A percentile compares a stretch with the other conserved stretches of the same genome.
phyloP scores from a whole-genome alignment of 2,888 invertebrate genomes.

The Sinodicranocentrus sp. region DNA sequence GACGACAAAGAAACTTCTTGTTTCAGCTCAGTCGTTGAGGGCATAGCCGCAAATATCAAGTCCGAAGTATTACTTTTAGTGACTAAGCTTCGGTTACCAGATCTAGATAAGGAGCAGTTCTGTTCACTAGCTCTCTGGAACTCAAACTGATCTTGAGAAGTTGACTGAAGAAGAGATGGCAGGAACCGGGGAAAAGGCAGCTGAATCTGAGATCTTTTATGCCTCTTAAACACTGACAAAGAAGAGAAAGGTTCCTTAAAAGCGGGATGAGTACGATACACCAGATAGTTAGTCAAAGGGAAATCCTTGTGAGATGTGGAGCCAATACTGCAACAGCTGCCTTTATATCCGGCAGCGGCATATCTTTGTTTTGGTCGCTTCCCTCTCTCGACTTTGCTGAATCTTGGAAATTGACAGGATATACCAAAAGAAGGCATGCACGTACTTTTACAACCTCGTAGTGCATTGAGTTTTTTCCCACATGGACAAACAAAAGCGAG shows the following conservation, averaged over 20 bases:
- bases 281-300: constrained; percentile 21
- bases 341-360: constrained; percentile 28
- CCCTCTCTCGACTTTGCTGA: constrained; percentile 10
- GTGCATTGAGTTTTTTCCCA: constrained; percentile 14
- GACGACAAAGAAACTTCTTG: constrained; percentile 6
- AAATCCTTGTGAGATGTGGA: constrained; percentile 9
- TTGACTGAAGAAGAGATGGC: not conserved
- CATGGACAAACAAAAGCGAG: constrained; percentile 20
- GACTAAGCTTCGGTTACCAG: no score
- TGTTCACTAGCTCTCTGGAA: no score
- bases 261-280: constrained; percentile 55
- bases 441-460: not conserved
- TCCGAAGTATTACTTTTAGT: not conserved
- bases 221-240: constrained; percentile 36
- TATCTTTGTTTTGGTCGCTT: constrained; percentile 25
- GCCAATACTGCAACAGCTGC: not conserved
- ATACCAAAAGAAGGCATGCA: not conserved
- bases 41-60: constrained; percentile 27
- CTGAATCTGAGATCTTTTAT: constrained; percentile 8
- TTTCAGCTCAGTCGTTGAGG: constrained; percentile 26
- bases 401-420: not conserved
- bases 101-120: no score
- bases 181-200: constrained; percentile 33
- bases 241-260: constrained; percentile 33
- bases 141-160: constrained; percentile 32